phyloP scores from a whole-genome alignment of 2,888 invertebrate genomes.

The Mellilla xanthometata region DNA sequence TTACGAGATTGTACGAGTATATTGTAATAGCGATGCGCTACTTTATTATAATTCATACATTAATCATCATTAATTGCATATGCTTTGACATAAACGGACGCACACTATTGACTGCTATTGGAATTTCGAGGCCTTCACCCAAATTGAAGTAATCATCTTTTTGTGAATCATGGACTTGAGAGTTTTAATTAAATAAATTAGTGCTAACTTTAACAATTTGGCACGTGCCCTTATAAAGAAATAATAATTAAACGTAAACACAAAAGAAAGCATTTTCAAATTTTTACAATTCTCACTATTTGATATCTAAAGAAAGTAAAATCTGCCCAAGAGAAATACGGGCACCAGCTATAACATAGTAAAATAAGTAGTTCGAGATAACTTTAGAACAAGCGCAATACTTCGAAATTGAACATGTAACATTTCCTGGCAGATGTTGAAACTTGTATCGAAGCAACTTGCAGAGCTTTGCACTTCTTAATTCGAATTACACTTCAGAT shows the following conservation, averaged over 20 bases:
- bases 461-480: background rate
- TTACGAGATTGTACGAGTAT: background rate
- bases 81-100: constrained; percentile 5
- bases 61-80: constrained; percentile 14
- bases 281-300: too few species aligned
- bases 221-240: too few species aligned
- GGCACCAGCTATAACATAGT: background rate
- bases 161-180: constrained; percentile 13
- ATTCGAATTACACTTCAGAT: too few species aligned
- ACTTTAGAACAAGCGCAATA: constrained; percentile 7
- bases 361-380: constrained; percentile 3
- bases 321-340: too few species aligned
- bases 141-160: constrained; percentile 16
- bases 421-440: constrained; percentile 13
- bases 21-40: constrained; percentile 14
- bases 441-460: constrained; percentile 1
- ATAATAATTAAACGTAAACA: too few species aligned
- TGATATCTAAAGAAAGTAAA: too few species aligned
- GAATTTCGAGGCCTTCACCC: constrained; percentile 14
- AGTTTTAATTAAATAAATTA: constrained; percentile 2
- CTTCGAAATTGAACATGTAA: constrained; percentile 10
- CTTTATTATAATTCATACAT: constrained; percentile 20
- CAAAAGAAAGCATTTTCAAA: too few species aligned
- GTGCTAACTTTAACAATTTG: too few species aligned
- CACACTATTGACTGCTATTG: constrained; percentile 3